phyloP scores from a whole-genome alignment of 2,888 invertebrate genomes.

The Agrochola lota region DNA sequence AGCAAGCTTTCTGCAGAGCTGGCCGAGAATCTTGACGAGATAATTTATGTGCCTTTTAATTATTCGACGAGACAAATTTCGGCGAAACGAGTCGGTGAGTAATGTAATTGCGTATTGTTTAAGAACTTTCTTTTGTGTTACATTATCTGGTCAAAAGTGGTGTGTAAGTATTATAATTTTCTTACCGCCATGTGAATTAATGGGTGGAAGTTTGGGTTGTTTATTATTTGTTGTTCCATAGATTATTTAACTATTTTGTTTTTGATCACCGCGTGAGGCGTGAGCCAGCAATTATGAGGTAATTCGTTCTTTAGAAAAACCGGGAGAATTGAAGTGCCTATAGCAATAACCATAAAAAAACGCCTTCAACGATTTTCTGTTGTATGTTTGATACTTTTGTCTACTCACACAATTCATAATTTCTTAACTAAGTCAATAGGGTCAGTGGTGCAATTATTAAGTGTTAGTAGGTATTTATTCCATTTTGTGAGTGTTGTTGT shows the following conservation, averaged over 20 bases:
- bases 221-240: background rate
- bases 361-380: background rate
- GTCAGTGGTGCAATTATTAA: background rate
- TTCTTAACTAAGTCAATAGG: background rate
- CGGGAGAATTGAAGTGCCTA: background rate
- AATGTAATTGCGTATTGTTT: constrained; percentile 59
- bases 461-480: constrained; percentile 17
- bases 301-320: background rate
- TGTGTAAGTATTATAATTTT: constrained; percentile 31
- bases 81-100: constrained; percentile 87
- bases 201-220: constrained; percentile 23
- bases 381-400: constrained; percentile 9
- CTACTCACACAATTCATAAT: background rate
- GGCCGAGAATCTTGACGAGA: constrained; percentile 86
- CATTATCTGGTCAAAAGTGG: constrained; percentile 34
- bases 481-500: background rate
- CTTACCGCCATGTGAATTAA: constrained; percentile 16
- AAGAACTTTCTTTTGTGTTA: constrained; percentile 61
- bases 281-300: background rate
- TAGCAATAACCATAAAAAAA: constrained; percentile 1
- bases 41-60: constrained; percentile 93
- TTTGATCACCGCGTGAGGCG: background rate
- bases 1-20: constrained; percentile 89
- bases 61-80: constrained; percentile 88
- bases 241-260: constrained; percentile 14